A percentile compares a stretch with the other conserved stretches of the same genome.
Conservation (phyloP, 2,113 vertebrate species). For the Rhombomys opimus region DNA sequence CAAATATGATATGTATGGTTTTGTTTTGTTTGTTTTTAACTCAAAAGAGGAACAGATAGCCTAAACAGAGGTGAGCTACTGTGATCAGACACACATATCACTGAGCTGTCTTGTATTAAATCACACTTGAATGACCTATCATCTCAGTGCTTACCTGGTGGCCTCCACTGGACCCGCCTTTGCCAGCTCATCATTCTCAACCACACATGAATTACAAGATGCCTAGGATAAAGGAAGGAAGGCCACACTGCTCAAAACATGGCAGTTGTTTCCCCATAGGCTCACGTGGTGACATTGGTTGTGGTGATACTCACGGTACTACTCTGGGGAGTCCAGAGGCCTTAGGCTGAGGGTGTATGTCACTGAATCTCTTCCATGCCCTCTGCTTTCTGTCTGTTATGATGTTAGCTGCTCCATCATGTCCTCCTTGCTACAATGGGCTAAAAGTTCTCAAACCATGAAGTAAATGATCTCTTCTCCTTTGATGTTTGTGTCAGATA, state of each 20-base stretch:
- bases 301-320: background rate
- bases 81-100: too few relatives aligned
- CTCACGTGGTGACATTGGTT: background rate
- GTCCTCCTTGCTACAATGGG: background rate
- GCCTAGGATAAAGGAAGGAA: background rate
- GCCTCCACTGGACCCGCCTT: background rate
- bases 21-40: too few relatives aligned
- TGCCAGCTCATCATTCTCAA: background rate
- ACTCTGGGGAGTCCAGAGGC: background rate
- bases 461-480: background rate
- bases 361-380: background rate
- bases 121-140: accelerated
- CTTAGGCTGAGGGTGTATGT: background rate
- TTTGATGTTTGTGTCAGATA: background rate
- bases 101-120: background rate
- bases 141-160: background rate
- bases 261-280: background rate
- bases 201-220: background rate
- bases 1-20: background rate
- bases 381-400: background rate
- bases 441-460: background rate
- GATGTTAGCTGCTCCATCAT: background rate
- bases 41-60: background rate
- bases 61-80: background rate
- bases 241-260: background rate